phyloP scores from a whole-genome alignment of 2,888 invertebrate species.

The Marronus borbonicus region DNA sequence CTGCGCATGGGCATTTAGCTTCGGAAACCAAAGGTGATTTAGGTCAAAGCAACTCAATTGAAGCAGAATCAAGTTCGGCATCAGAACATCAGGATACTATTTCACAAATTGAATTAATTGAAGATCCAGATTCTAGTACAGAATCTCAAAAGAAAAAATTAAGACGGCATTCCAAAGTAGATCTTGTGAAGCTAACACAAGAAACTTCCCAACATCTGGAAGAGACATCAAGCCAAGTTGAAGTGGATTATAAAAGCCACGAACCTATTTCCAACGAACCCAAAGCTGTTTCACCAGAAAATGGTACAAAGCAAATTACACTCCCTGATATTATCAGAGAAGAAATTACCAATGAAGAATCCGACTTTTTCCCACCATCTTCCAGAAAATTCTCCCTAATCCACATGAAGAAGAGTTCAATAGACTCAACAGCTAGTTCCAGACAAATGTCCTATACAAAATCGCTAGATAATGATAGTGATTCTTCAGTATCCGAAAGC shows the following conservation, averaged over 20 bases:
- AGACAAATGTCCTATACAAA: conserved; percentile 69
- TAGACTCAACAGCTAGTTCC: conserved; percentile 67
- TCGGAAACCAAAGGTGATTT: too few species aligned
- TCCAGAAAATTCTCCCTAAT: conserved; percentile 56
- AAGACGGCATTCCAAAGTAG: conserved; percentile 18
- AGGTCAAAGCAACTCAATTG: too few species aligned
- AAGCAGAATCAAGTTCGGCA: not conserved
- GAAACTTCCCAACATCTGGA: not conserved
- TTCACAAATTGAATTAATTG: not conserved
- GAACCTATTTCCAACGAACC: too few species aligned
- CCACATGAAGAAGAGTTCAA: conserved; percentile 64
- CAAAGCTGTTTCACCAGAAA: not conserved
- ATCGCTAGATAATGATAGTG: conserved; percentile 68
- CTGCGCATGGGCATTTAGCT: too few species aligned
- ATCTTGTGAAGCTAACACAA: not conserved
- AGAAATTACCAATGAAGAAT: conserved; percentile 52
- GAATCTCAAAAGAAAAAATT: conserved; percentile 28
- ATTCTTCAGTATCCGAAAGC: conserved; percentile 69
- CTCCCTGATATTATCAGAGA: conserved; percentile 14
- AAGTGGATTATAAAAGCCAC: not conserved
- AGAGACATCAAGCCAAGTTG: not conserved
- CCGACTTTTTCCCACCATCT: conserved; percentile 50
- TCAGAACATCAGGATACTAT: not conserved
- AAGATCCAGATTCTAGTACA: not conserved
- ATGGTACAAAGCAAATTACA: not conserved